Evolutionary conservation across 1,140 invertebrate species (phyloP).

Genomic region (Megalonaias nervosa): DNA sequence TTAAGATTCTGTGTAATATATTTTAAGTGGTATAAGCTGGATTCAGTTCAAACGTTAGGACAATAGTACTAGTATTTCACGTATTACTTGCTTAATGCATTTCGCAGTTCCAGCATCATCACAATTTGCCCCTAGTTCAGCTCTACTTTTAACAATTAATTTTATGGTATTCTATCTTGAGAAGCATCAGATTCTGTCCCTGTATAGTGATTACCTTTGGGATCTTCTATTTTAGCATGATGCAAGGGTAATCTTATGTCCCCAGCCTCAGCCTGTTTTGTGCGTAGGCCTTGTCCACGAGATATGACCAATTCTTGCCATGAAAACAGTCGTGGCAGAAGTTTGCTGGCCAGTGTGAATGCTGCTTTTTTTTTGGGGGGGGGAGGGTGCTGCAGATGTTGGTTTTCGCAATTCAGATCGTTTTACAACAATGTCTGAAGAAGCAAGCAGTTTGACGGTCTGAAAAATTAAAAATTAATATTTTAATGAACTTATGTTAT

Average conservation of each 20-base stretch:
- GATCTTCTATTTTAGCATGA: background rate
- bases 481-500: no score
- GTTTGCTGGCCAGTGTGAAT: conserved; percentile 6
- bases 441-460: conserved; percentile 11
- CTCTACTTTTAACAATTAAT: background rate
- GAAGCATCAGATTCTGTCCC: background rate
- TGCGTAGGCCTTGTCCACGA: conserved; percentile 11
- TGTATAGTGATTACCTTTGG: conserved; percentile 1
- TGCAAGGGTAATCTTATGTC: conserved; percentile 8
- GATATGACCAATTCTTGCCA: conserved; percentile 10
- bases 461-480: background rate
- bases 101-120: background rate
- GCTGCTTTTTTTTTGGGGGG: conserved; percentile 5
- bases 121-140: background rate
- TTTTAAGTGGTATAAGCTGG: no score
- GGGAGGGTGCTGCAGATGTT: conserved; percentile 1
- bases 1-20: no score
- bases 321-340: background rate
- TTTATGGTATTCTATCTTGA: background rate
- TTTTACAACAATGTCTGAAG: conserved; percentile 12
- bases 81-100: background rate
- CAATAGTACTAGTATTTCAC: background rate
- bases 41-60: no score
- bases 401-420: conserved; percentile 1
- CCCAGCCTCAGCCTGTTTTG: conserved; percentile 10